Evolutionary conservation across 2,888 invertebrate genomes (phyloP).

Genomic region (Melanchra persicariae): DNA sequence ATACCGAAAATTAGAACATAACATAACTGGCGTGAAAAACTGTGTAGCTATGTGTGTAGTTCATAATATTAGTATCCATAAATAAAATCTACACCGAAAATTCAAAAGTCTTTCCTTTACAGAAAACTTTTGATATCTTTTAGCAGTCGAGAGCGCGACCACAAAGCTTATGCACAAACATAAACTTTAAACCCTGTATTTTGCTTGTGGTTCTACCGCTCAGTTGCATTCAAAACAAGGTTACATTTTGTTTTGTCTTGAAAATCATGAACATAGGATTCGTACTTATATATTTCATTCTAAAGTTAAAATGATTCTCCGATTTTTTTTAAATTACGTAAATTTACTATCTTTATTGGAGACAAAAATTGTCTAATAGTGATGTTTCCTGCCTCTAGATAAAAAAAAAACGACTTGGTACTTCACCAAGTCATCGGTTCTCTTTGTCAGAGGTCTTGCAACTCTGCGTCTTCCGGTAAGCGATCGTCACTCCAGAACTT

Average conservation of each 20-base stretch:
- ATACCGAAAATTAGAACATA: too few species aligned
- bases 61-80: neutral
- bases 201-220: conserved; percentile 26
- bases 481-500: neutral
- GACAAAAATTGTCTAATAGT: too few species aligned
- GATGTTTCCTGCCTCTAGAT: too few species aligned
- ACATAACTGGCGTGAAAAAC: too few species aligned
- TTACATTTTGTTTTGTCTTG: conserved; percentile 1
- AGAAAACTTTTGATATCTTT: conserved; percentile 18
- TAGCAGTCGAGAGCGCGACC: conserved; percentile 11
- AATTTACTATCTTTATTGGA: too few species aligned
- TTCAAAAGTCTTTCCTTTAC: neutral
- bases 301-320: neutral
- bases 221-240: conserved; percentile 24
- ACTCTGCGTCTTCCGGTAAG: too few species aligned
- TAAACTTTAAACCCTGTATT: conserved; percentile 34
- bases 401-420: too few species aligned
- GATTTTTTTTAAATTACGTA: too few species aligned
- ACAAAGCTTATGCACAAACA: conserved; percentile 33
- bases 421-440: neutral
- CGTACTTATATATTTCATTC: too few species aligned
- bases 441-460: too few species aligned
- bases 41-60: too few species aligned
- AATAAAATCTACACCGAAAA: conserved; percentile 2
- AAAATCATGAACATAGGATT: neutral